Base-by-base conservation (phyloP, 2,113 vertebrate species). In the Scopus umbretta region DNA sequence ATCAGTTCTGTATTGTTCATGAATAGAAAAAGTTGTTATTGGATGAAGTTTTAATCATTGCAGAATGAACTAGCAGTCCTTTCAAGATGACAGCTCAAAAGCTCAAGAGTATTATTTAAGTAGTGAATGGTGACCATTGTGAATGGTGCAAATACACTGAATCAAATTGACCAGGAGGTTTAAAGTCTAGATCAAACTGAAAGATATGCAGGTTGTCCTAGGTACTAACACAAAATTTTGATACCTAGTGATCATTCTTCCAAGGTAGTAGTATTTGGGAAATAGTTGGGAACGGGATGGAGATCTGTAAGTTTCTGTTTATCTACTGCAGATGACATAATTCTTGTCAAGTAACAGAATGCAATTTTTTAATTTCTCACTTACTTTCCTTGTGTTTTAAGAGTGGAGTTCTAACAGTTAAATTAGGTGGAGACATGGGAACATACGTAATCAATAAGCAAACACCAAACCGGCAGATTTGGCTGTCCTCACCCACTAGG, bases 391-490 rank as follows among this genome's bases (percentile, higher is more conserved):
- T 96, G 30, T 91, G 18, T 86, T 96, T 87, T 26, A 93, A 99
- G 99, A 98, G 96, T 74, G 99, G 99, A 9, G 99, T 99, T 36
- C 82, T 99, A 94, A 99, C 99, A 26, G 63, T 99, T 91, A 99
- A 99, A 94, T 88, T 99, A 58, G 98, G 99, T 15, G 98, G 98
- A 38, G 98, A 97, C 76, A 98, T 99, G 43, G 99, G 99, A 66
- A 99, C 99, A 2, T 99, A 99, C 0, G 99, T 99, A 75, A 99
- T 99, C 98, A 99, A 99, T 98, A 99, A 99, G 95, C 99, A 99
- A 97, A 99, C 99, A 21, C 99, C 99, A 66, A 99, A 99, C 98
- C 98, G 94, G 96, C 99, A 99, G 96, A 99, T 99, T 97, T 99
- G 99, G 99, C 97, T 99, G 9, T 99, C 99, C 2, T 99, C 99